Evolutionary conservation across 2,113 vertebrate genomes (phyloP).

Genomic region (Hymenochirus boettgeri): DNA sequence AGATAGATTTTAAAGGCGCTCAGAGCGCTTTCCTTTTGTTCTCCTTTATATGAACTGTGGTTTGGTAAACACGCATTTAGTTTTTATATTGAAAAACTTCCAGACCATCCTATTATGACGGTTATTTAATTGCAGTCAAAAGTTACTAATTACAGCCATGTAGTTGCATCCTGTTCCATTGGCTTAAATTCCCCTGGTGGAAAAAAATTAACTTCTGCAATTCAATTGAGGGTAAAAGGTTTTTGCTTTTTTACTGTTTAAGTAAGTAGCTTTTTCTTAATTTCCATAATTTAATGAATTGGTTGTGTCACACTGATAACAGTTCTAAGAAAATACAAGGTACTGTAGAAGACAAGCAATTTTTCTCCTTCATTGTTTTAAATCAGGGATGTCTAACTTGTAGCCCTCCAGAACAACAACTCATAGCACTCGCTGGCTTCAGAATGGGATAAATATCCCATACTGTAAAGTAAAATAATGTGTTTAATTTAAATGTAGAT

Average conservation of each 20-base stretch:
- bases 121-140: neutral
- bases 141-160: neutral
- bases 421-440: too few species aligned
- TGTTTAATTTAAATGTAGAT: too few species aligned
- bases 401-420: too few species aligned
- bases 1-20: conserved; percentile 18
- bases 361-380: too few species aligned
- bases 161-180: neutral
- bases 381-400: too few species aligned
- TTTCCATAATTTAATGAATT: neutral
- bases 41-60: conserved; percentile 6
- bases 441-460: too few species aligned
- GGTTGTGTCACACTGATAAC: neutral
- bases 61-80: neutral
- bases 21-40: neutral
- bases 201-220: neutral
- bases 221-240: neutral
- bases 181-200: neutral
- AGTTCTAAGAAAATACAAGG: too few species aligned
- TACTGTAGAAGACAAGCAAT: too few species aligned
- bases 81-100: too few species aligned
- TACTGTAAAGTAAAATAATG: too few species aligned
- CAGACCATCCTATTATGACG: too few species aligned
- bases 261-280: neutral
- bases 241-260: neutral